These are phyloP conservation scores for Sus scrofa DNA, from an alignment of 2,113 vertebrate genomes.

Conservation along the genomic window DNA sequence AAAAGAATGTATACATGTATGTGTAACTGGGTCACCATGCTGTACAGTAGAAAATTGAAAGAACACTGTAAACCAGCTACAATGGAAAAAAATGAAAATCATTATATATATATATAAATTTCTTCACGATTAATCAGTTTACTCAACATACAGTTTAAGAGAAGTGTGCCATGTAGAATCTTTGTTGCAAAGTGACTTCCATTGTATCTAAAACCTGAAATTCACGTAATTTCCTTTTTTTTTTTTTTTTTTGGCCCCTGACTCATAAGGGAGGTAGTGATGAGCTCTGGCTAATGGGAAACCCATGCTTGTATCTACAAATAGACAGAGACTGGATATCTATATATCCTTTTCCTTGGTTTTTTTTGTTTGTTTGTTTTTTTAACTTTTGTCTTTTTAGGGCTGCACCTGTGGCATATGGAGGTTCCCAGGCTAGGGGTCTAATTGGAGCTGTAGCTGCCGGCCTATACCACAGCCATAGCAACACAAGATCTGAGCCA, in stretches of 20 bases:
- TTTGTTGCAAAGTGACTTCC: not conserved
- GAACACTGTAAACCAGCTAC: no score
- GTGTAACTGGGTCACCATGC: no score
- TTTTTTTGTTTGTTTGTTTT: not conserved
- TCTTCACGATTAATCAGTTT: not conserved
- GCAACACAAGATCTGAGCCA: no score
- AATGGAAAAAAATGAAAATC: no score
- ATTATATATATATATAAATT: no score
- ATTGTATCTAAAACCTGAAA: not conserved
- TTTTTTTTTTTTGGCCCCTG: not conserved
- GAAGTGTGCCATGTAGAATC: not conserved
- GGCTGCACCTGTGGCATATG: no score
- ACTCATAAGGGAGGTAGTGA: not conserved
- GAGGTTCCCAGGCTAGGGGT: no score
- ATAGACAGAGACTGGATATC: not conserved
- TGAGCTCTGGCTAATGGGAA: not conserved
- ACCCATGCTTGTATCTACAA: not conserved
- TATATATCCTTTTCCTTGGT: not conserved
- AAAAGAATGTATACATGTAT: no score
- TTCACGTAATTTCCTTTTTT: not conserved
- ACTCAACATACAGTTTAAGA: slow-evolving; percentile 16
- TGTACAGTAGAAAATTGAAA: no score
- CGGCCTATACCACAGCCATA: no score
- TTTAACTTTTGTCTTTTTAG: no score
- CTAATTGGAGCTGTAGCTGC: no score